Base-by-base conservation (phyloP, 1,140 invertebrate species). In the Nebria ingens region DNA sequence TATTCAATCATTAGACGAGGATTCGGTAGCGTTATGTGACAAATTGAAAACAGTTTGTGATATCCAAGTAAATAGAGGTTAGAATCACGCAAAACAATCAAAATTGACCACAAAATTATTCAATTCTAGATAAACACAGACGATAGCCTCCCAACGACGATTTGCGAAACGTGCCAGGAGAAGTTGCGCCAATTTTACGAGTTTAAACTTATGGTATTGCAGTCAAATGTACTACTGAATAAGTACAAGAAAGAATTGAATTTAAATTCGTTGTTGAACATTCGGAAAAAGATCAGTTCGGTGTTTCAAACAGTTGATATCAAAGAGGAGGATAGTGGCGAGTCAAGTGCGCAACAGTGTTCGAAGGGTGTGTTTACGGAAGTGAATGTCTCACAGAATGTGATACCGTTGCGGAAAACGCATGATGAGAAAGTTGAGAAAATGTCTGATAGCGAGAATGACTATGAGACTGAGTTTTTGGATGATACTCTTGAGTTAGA, bases 41-140 rank as follows among this genome's bases (percentile, higher is more conserved):
- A 45, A 45, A 45, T 45, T 45, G 15, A 45, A 45, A 17, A 45
- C 40, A 11, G 40, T 45, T 45, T 45, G 40, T 45, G 40, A 45
- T 45, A 45, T 45, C 4, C 40, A 45, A 45, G 40, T 45, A 45
- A 13, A 13, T 29, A 6, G 13, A 45, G 40, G 40, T 45, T 45
- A n/a, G n/a, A n/a, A 11, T 45, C 40, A 12, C 17, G 6, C 17
- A 45, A 9, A 6, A 6, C 17, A 45, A 45, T 17, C 6, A 45
- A 17, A 45, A 45, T 11, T 45, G 40, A 34, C n/a, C n/a, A 34
- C n/a, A 34, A 34, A 9, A 34, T 34, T 34, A n/a, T 34, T 34
- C n/a, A n/a, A 34, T 45, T 45, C 15, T 17, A 45, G 40, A 17
- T 45, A 45, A 45, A 45, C 17, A 4, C 17, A 45, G 17, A 45